These are phyloP conservation scores for Bufotes viridis DNA, from an alignment of 2,797 vertebrate species.

Conservation along the genomic window DNA sequence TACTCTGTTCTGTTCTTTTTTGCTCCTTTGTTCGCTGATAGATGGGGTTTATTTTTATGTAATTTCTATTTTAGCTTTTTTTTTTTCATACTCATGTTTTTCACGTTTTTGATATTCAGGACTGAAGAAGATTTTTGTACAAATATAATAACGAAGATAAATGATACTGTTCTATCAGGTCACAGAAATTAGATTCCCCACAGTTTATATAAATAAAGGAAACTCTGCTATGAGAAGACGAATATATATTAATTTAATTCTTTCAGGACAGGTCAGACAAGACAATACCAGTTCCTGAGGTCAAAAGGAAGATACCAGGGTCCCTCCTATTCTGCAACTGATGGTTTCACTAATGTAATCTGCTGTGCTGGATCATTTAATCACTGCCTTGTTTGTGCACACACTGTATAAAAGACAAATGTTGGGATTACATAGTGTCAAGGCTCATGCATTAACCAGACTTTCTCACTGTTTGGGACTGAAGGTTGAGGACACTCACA, in stretches of 20 bases:
- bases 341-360: slow-evolving; percentile 56
- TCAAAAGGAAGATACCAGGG: slow-evolving; percentile 30
- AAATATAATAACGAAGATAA: background rate
- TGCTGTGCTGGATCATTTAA: slow-evolving; percentile 55
- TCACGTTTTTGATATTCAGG: background rate
- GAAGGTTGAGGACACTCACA: slow-evolving; percentile 24
- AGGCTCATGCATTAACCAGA: slow-evolving; percentile 52
- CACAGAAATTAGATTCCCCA: background rate
- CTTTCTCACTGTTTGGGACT: slow-evolving; percentile 30
- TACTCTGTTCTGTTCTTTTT: no score
- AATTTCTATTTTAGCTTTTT: no score
- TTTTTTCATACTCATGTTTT: no score
- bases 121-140: background rate
- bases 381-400: slow-evolving; percentile 62
- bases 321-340: slow-evolving; percentile 35
- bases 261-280: background rate
- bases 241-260: slow-evolving; percentile 4
- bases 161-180: background rate
- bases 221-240: background rate
- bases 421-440: slow-evolving; percentile 56
- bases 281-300: slow-evolving; percentile 28
- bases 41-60: no score
- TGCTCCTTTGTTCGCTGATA: no score
- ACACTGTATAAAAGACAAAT: slow-evolving; percentile 54
- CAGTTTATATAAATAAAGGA: background rate